Conservation (phyloP, 2,888 invertebrate species). For the Rhorus exstirpatorius region DNA sequence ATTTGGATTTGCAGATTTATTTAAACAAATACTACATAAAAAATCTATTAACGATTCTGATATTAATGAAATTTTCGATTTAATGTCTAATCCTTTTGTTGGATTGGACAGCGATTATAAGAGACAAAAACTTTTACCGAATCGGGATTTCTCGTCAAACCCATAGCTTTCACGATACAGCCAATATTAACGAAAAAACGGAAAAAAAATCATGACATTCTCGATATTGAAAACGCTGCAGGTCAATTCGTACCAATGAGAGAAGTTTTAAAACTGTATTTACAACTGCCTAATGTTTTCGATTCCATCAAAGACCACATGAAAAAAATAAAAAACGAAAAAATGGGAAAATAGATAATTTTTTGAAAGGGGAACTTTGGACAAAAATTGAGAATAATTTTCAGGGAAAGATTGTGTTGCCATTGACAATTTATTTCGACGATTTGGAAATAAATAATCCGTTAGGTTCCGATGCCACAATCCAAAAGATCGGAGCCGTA, state of each 20-base stretch:
- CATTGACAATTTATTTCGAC: conserved; percentile 58
- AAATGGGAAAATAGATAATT: conserved; percentile 20
- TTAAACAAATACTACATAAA: conserved; percentile 17
- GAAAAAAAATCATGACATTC: conserved; percentile 17
- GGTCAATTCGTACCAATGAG: conserved; percentile 57
- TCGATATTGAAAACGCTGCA: conserved; percentile 28
- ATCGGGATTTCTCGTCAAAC: conserved; percentile 27
- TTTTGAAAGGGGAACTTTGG: conserved; percentile 10
- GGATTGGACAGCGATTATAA: conserved; percentile 42
- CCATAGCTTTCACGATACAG: conserved; percentile 36
- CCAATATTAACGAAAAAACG: not conserved
- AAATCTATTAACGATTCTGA: conserved; percentile 24
- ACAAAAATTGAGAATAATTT: conserved; percentile 26
- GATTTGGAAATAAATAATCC: conserved; percentile 65
- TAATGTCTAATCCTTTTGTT: conserved; percentile 33
- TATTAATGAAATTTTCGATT: conserved; percentile 8
- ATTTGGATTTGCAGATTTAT: conserved; percentile 36
- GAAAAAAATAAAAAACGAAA: conserved; percentile 9
- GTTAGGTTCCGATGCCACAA: conserved; percentile 54
- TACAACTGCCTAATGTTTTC: conserved; percentile 53
- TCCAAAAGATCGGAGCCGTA: conserved; percentile 61
- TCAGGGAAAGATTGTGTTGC: conserved; percentile 40
- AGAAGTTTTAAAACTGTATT: conserved; percentile 40
- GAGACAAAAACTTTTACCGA: conserved; percentile 19
- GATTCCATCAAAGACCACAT: conserved; percentile 30